These are phyloP conservation scores for Crax fasciolata DNA, from an alignment of 2,797 vertebrate species.

Conservation along the genomic window DNA sequence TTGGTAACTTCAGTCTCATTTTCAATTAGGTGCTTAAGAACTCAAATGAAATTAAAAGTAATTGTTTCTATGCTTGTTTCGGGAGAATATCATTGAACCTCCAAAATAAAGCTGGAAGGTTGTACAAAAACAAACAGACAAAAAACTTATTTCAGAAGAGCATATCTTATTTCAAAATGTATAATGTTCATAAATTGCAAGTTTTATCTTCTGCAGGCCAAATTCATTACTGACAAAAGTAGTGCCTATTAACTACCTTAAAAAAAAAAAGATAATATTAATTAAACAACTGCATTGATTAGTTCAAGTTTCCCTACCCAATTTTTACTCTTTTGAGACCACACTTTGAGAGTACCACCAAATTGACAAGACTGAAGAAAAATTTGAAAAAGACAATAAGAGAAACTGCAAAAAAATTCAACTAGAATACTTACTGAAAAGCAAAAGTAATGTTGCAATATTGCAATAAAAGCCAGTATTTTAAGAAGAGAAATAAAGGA, in stretches of 20 bases:
- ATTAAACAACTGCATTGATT: not conserved
- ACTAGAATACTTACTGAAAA: not conserved
- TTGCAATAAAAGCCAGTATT: not conserved
- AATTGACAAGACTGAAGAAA: not conserved
- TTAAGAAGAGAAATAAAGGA: not conserved
- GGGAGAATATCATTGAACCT: not conserved
- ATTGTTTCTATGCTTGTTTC: not conserved
- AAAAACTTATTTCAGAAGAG: not conserved
- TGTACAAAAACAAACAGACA: not conserved
- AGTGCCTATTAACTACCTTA: not conserved
- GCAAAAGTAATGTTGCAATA: not conserved
- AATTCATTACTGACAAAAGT: not conserved
- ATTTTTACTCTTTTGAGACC: not conserved
- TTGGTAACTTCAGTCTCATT: not conserved
- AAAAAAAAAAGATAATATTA: not conserved
- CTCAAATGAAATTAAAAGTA: not conserved
- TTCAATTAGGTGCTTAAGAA: not conserved
- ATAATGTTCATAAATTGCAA: not conserved
- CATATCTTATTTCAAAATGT: not conserved
- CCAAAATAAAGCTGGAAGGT: not conserved
- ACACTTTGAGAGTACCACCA: not conserved
- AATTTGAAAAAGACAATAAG: rapidly evolving
- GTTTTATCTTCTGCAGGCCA: not conserved
- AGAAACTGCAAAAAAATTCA: not conserved
- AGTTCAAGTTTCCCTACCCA: not conserved